Evolutionary conservation across 2,888 invertebrate species (phyloP), one percentile per base, ranked within the genome.

Genomic region (Himalopsyche kuldschensis): DNA sequence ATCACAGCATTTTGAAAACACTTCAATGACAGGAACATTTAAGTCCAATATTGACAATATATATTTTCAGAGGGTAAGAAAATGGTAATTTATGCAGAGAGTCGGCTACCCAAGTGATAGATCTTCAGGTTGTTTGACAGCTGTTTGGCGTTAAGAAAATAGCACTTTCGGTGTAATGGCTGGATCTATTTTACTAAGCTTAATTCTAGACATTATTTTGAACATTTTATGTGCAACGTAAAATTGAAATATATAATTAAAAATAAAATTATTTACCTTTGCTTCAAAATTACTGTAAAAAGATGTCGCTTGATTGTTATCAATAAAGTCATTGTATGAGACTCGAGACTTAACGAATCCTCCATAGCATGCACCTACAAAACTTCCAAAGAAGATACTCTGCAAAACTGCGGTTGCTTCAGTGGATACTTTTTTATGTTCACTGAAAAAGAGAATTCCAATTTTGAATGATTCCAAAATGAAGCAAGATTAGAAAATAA

Each of bases 221-320:
- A n/a, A n/a, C n/a, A n/a, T n/a, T n/a, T n/a, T n/a, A n/a, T n/a
- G n/a, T n/a, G n/a, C n/a, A n/a, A n/a, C n/a, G n/a, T n/a, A n/a
- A n/a, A n/a, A n/a, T n/a, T n/a, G n/a, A n/a, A n/a, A 15, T 15
- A 63, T 0, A 10, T 63, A 0, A 5, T 1, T 63, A 2, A 27
- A 2, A 32, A 32, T 6, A 24, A 27, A 4, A 32, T 0, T 15
- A 55, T 1, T 86, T 90, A 94, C 95, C 91, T 95, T 95, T 3
- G 96, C 96, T 80, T 95, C 93, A 8, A 93, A 88, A 85, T 94
- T 94, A 79, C 92, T 92, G 79, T 90, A 90, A 88, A 94, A 96
- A 79, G 92, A 91, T 4, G 95, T 94, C 10, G 95, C 96, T 90
- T 95, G 93, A 89, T 96, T 96, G 86, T 92, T 94, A 88, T 94